Base-by-base conservation (phyloP, 2,797 vertebrate genomes). In the Yasuhikotakia modesta region DNA sequence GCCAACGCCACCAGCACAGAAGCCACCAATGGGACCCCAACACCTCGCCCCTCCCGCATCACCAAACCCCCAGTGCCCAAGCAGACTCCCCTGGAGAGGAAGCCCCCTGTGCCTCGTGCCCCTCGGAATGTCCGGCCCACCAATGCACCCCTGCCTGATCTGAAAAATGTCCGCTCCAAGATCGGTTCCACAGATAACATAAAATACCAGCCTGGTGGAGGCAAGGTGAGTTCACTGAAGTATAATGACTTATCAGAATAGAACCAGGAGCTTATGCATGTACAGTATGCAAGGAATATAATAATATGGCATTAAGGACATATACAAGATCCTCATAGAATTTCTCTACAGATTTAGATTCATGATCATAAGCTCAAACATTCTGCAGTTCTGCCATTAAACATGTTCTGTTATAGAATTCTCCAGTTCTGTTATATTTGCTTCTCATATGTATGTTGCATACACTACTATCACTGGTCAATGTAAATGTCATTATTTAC, bases 101-200 rank as follows among this genome's bases (percentile, higher is more conserved):
- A 95, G 71, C 46, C 91, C 0, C 70, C 91, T 0, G 53, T 90
- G 0, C 85, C 92, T 3, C 94, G 93, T 39, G 86, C 91, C 0
- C 85, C 90, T 0, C 30, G 92, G 22, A 95, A 89, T 68, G 88
- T 19, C 0, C 90, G 95, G 0, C 91, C 93, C 0, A 21, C 92
- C 67, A 95, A 90, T 0, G 85, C 91, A 2, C 91, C 93, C 0
- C 90, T 90, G 69, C 96, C 96, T 0, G 96, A 98, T 80, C 90
- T 99, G 84, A 97, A 96, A 87, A 96, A 96, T 0, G 87, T 97
- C 0, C 94, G 96, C 22, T 98, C 97, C 90, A 99, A 99, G 93
- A 96, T 98, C 76, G 97, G 97, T 83, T 99, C 97, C 91, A 99
- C 94, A 78, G 95, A 97, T 93, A 99, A 99, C 94, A 98, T 99